Evolutionary conservation across 1,140 invertebrate species (phyloP), one percentile per base, ranked within the genome.

Genomic region (Arctopsyche grandis): DNA sequence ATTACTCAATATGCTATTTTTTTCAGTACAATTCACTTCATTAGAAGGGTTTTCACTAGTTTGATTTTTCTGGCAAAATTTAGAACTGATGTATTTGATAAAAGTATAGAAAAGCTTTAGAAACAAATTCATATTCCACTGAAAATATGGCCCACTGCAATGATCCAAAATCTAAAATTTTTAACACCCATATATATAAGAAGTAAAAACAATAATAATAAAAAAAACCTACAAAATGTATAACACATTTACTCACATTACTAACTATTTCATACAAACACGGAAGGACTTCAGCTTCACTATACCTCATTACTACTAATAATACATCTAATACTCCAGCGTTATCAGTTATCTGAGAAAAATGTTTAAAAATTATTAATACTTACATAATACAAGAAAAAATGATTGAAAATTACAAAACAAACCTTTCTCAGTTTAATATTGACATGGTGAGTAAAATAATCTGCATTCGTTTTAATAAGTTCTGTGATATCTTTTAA

Each of bases 81-180:
- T 80, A 5, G 71, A 46, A 44, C 87, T 85, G 43, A 93, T 85
- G 75, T 90, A 90, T 9, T 87, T 84, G 0, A 91, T 83, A 85
- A 93, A 93, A 1, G 90, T 90, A 73, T 90, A 86, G 84, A 93
- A 93, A 26, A 93, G 89, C 85, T 90, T 90, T 9, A 94, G 84
- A 83, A 92, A 93, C 0, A 89, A 85, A 81, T 86, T 84, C 0
- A 87, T 83, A 83, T 92, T 89, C 43, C 85, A 86, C 79, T 90
- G 85, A 81, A 91, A 89, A 80, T 88, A 90, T 82, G 85, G 87
- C 77, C 88, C 89, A 83, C 88, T 90, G 81, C 91, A 90, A 84
- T 92, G 90, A 1, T 88, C 81, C 69, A 93, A 85, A 19, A 91
- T 88, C 90, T 91, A 79, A 21, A 84, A 84, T 75, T 19, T 78